A percentile compares a stretch with the other conserved stretches of the same genome.
phyloP scores from a whole-genome alignment of 2,113 vertebrate species.

The zebrafish (Danio rerio) region GRCz12tu NC_133189.1:40849001-40849500 shows the following conservation, averaged over 20 bases:
- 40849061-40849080: background rate
- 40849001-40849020: slow-evolving; percentile 18
- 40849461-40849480: background rate
- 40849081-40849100: too few species aligned
- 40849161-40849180: background rate
- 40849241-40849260: background rate
- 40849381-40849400: background rate
- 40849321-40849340: too few species aligned
- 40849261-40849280: background rate
- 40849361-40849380: background rate
- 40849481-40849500: background rate
- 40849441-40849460: background rate
- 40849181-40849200: background rate
- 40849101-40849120: background rate
- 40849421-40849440: background rate
- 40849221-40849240: background rate
- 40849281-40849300: background rate
- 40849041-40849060: background rate
- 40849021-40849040: background rate
- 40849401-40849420: background rate
- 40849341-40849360: too few species aligned
- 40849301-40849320: background rate
- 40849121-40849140: background rate
- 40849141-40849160: background rate
- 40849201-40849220: background rate